Evolutionary conservation across 2,113 vertebrate species (phyloP), one percentile per base, ranked within the genome.

Genomic region (Marmota monax): DNA sequence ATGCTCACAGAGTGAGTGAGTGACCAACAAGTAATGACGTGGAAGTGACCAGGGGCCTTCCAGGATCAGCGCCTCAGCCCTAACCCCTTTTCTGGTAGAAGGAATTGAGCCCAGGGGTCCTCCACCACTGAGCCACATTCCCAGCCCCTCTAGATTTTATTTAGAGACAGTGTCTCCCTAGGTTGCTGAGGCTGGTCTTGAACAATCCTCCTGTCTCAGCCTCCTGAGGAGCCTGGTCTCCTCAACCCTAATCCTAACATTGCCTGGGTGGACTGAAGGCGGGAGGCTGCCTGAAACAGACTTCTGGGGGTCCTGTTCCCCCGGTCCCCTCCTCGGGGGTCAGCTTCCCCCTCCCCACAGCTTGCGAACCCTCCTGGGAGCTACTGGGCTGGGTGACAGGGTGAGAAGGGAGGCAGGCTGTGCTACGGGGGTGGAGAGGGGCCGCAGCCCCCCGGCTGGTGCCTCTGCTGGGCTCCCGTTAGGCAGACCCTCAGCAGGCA

Each of bases 241-340:
- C 61, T 63, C 39, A 22, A 13, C 34, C 32, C 20, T 37, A 18
- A 20, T 13, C 32, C 85, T 39, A 29, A 14, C 16, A 27, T 20
- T 20, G 20, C 18, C 69, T 9, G 27, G 90, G 37, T 4, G 2
- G 51, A 72, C 5, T 48, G 65, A 1, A 92, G 42, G 82, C 29
- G 22, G 27, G 3, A 18, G 84, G 12, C 51, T 0, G 0, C 4
- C 39, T 27, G 7, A 2, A 32, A 18, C 4, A n/a, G 53, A 37
- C 16, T 70, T 88, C 53, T 8, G 48, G 77, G 61, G 61, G 70
- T 13, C 45, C 58, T 14, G 1, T 5, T 73, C 51, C 53, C 80
- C 13, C 37, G 69, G 82, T 11, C 2, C 67, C 45, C 16, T 61
- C 20, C 69, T 34, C 4, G 4, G 39, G 79, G 12, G 14, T 65